Evolutionary conservation across 1,140 invertebrate genomes (phyloP).

Genomic region (Halictus rubicundus): DNA sequence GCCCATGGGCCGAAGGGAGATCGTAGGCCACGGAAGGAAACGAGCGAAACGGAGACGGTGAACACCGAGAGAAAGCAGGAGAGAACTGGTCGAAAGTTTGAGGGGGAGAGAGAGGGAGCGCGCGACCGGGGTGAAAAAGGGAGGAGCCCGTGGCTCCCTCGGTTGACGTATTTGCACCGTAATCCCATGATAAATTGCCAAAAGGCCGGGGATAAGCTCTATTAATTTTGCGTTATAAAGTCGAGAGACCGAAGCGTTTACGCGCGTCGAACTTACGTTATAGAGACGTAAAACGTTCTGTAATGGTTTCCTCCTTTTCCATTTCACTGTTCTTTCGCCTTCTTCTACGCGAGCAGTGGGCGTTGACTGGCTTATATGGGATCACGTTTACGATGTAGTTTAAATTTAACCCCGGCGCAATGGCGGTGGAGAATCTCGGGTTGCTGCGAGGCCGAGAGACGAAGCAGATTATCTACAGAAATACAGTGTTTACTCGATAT

Average conservation of each 20-base stretch:
- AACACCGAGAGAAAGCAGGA: too few species aligned
- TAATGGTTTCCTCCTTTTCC: too few species aligned
- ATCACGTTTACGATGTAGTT: conserved; percentile 41
- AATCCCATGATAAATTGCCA: conserved; percentile 80
- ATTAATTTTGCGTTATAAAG: conserved; percentile 80
- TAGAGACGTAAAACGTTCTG: conserved; percentile 56
- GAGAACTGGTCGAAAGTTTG: neutral
- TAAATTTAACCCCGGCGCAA: conserved; percentile 37
- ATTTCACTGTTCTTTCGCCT: too few species aligned
- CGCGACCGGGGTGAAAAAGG: conserved; percentile 18
- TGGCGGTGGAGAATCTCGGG: neutral
- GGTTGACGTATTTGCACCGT: conserved; percentile 76
- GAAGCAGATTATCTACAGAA: too few species aligned
- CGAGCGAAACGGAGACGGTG: too few species aligned
- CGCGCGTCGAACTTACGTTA: conserved; percentile 50
- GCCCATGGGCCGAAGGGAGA: conserved; percentile 54
- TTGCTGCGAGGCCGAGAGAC: too few species aligned
- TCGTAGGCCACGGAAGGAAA: conserved; percentile 18
- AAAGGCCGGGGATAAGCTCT: conserved; percentile 76
- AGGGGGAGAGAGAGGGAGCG: neutral
- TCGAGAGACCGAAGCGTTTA: conserved; percentile 38
- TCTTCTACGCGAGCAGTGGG: neutral
- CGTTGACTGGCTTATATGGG: neutral
- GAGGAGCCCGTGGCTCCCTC: conserved; percentile 47
- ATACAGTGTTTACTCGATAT: too few species aligned